phyloP scores from a whole-genome alignment of 2,888 invertebrate species.

The Sphaeridia pumilis region DNA sequence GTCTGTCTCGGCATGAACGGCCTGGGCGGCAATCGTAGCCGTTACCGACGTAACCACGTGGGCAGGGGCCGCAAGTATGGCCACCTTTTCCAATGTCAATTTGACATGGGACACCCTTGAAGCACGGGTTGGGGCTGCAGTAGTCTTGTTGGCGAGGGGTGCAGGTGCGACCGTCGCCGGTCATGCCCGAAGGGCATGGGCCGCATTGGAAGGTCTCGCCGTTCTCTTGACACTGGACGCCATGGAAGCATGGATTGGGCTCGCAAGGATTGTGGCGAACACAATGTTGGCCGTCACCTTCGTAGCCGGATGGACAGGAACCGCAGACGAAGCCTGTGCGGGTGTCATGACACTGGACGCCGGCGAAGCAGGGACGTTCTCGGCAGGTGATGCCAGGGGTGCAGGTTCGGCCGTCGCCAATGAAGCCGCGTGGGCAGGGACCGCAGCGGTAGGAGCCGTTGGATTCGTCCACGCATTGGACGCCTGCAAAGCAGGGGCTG shows the following conservation, averaged over 20 bases:
- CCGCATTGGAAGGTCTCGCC: constrained; percentile 37
- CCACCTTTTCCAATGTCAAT: constrained; percentile 7
- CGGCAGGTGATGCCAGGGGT: background rate
- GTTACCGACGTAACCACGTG: constrained; percentile 2
- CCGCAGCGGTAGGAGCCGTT: constrained; percentile 6
- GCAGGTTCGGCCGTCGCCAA: constrained; percentile 9
- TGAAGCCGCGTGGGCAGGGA: constrained; percentile 6
- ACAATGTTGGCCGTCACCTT: constrained; percentile 62
- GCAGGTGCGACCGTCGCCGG: constrained; percentile 7
- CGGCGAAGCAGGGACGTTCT: constrained; percentile 37
- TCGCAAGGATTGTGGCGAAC: constrained; percentile 48
- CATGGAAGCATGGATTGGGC: constrained; percentile 58
- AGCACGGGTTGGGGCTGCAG: constrained; percentile 12
- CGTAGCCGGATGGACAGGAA: constrained; percentile 59
- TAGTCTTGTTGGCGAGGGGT: background rate
- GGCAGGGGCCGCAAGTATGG: constrained; percentile 12
- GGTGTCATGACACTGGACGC: constrained; percentile 51
- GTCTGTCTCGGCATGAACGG: constrained; percentile 51
- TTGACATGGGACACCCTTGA: background rate
- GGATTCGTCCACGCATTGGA: constrained; percentile 9
- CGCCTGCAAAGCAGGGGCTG: constrained; percentile 10
- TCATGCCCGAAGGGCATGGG: constrained; percentile 3
- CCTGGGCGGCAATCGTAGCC: constrained; percentile 47
- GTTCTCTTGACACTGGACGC: constrained; percentile 34
- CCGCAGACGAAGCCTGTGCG: constrained; percentile 52